These are phyloP conservation scores for Calcarius lapponicus DNA, from an alignment of 2,797 vertebrate genomes.

Conservation along the genomic window DNA sequence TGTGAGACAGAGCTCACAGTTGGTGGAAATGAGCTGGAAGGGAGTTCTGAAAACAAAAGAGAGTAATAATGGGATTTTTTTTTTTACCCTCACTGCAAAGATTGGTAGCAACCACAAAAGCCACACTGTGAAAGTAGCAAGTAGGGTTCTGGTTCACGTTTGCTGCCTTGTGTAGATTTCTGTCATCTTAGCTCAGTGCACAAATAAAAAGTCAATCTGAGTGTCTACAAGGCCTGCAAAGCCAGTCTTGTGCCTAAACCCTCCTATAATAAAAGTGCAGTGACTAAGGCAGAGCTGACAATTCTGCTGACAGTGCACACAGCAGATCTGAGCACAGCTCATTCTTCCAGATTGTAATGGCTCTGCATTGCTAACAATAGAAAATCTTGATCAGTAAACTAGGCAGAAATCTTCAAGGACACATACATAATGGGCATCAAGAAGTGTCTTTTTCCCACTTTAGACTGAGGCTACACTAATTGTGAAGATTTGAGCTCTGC, in stretches of 20 bases:
- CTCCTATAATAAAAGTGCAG: neutral
- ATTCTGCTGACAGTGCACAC: neutral
- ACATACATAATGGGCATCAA: neutral
- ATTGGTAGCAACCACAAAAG: neutral
- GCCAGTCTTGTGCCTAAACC: neutral
- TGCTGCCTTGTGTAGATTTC: neutral
- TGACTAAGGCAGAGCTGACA: conserved; percentile 30
- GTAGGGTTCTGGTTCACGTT: neutral
- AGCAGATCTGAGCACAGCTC: neutral
- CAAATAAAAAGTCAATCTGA: neutral
- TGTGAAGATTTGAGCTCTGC: neutral
- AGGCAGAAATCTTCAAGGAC: conserved; percentile 45
- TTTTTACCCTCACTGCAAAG: neutral
- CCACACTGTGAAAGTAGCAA: neutral
- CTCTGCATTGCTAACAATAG: conserved; percentile 51
- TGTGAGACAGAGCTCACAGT: neutral
- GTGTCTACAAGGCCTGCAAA: neutral
- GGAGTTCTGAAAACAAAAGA: neutral
- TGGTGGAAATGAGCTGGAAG: neutral
- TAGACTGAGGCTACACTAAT: neutral
- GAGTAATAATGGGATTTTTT: neutral
- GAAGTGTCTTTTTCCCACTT: neutral
- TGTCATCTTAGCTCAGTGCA: neutral
- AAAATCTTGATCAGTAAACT: conserved; percentile 21
- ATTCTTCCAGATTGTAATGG: conserved; percentile 10